Evolutionary conservation across 2,113 vertebrate genomes (phyloP).

Genomic region (Cyanistes caeruleus): DNA sequence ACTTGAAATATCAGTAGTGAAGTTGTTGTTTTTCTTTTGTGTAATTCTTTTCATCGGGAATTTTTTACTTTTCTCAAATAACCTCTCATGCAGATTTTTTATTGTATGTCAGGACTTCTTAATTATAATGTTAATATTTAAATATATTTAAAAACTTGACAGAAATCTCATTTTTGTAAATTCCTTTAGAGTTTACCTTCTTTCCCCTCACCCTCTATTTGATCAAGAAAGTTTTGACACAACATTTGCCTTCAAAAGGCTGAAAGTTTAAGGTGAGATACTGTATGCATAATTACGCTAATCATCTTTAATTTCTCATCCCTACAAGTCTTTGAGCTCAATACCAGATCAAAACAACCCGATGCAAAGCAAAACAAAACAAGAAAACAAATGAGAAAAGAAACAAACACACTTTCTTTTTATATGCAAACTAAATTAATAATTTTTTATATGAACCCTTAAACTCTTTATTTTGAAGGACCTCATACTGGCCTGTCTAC

Average conservation of each 20-base stretch:
- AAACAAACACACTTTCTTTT: not conserved
- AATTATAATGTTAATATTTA: not conserved
- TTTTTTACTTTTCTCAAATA: not conserved
- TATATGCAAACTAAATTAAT: not conserved
- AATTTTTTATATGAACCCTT: not conserved
- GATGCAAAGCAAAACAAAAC: not conserved
- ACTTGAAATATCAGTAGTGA: not conserved
- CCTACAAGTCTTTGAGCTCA: not conserved
- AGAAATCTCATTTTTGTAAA: not conserved
- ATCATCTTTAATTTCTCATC: not conserved
- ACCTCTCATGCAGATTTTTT: not conserved
- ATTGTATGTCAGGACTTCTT: not conserved
- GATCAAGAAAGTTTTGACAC: not conserved
- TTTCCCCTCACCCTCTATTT: not conserved
- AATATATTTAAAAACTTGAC: not conserved
- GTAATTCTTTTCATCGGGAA: not conserved
- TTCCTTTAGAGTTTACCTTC: not conserved
- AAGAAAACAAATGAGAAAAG: not conserved
- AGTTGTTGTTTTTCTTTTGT: not conserved
- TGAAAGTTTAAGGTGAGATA: not conserved
- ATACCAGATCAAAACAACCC: not conserved
- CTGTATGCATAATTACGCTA: not conserved
- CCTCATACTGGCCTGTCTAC: not conserved
- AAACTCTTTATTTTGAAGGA: not conserved
- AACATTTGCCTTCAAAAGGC: not conserved